These are phyloP conservation scores for Leuciscus idus DNA, from an alignment of 2,113 vertebrate species.

Conservation along the genomic window DNA sequence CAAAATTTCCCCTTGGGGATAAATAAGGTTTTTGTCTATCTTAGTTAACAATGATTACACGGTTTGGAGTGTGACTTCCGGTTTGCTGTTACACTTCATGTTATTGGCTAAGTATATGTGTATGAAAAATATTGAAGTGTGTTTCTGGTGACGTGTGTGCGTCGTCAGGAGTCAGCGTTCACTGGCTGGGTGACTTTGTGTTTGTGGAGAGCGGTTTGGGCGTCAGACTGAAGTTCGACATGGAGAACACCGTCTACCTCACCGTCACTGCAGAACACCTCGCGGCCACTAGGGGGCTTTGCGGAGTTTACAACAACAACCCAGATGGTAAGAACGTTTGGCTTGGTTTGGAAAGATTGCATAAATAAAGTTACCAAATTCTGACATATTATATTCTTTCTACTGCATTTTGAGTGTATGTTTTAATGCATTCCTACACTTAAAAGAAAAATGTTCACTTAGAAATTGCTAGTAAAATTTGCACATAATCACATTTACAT, in stretches of 20 bases:
- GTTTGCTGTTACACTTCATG: neutral
- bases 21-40: too few species aligned
- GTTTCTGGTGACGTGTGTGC: slow-evolving; percentile 13
- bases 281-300: slow-evolving; percentile 82
- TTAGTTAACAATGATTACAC: too few species aligned
- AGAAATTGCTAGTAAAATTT: too few species aligned
- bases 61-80: too few species aligned
- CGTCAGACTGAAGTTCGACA: slow-evolving; percentile 78
- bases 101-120: neutral
- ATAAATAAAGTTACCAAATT: neutral
- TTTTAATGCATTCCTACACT: too few species aligned
- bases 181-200: slow-evolving; percentile 90
- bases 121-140: neutral
- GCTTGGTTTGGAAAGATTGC: neutral
- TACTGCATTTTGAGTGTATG: neutral
- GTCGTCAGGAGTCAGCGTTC: slow-evolving; percentile 81
- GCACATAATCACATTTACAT: too few species aligned
- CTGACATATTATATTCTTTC: neutral
- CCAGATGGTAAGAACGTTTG: slow-evolving; percentile 71
- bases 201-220: slow-evolving; percentile 87
- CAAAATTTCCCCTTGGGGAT: too few species aligned
- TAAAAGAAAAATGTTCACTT: too few species aligned
- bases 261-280: slow-evolving; percentile 77
- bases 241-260: slow-evolving; percentile 75
- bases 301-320: slow-evolving; percentile 84